Evolutionary conservation across 2,113 vertebrate genomes (phyloP).

Genomic region (Hippocampus abdominalis): DNA sequence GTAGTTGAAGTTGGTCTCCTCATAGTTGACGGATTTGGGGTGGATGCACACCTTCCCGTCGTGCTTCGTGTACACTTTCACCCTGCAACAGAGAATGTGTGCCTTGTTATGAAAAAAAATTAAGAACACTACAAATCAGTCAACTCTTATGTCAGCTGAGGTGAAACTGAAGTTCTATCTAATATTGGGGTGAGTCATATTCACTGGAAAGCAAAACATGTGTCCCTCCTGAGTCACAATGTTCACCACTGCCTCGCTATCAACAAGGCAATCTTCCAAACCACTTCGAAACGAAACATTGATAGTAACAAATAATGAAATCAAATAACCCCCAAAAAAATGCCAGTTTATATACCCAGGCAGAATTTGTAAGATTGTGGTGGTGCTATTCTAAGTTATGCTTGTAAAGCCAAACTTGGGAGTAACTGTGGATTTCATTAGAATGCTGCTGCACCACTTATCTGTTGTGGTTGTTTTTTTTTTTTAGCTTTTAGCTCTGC

Average conservation of each 20-base stretch:
- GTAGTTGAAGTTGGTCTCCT: slow-evolving; percentile 87
- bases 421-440: not conserved
- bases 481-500: not conserved
- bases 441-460: not conserved
- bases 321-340: too few relatives aligned
- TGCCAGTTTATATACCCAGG: too few relatives aligned
- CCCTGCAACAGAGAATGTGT: slow-evolving; percentile 61
- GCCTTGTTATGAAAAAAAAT: too few relatives aligned
- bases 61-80: slow-evolving; percentile 89
- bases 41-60: slow-evolving; percentile 93
- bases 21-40: slow-evolving; percentile 94
- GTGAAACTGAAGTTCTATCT: too few relatives aligned
- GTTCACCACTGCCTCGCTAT: too few relatives aligned
- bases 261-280: too few relatives aligned
- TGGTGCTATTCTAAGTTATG: not conserved
- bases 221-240: too few relatives aligned
- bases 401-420: not conserved
- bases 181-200: too few relatives aligned
- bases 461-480: not conserved
- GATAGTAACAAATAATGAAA: too few relatives aligned
- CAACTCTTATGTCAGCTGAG: not conserved
- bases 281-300: too few relatives aligned
- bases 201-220: too few relatives aligned
- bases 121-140: not conserved
- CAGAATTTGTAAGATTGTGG: too few relatives aligned